A percentile compares a stretch with the other conserved stretches of the same genome.
Evolutionary conservation across 2,888 invertebrate species (phyloP).

Genomic region (Pollenia labialis): DNA sequence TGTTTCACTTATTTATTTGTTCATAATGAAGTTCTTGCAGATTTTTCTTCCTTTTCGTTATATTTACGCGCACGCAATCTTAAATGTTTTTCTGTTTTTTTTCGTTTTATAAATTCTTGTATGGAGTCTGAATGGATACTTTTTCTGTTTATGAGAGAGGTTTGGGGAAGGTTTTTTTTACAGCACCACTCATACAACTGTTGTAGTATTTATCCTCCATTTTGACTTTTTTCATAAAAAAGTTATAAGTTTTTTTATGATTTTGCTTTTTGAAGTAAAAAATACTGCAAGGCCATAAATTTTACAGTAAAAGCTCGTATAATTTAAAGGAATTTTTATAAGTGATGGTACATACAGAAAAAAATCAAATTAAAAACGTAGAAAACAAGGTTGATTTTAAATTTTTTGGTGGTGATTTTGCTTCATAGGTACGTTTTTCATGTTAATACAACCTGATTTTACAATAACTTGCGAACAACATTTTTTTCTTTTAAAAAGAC

Average conservation of each 20-base stretch:
- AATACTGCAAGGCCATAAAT: not conserved
- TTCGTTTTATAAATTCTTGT: not conserved
- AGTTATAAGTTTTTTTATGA: not conserved
- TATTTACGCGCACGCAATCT: slow-evolving; percentile 71
- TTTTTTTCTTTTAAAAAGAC: no score
- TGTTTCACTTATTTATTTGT: slow-evolving; percentile 72
- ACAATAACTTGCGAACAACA: no score
- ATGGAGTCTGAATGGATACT: slow-evolving; percentile 40
- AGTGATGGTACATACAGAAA: no score
- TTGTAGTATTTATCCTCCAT: slow-evolving; percentile 61
- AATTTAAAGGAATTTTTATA: not conserved
- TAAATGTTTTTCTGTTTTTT: slow-evolving; percentile 51
- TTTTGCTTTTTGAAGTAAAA: not conserved
- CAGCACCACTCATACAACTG: slow-evolving; percentile 60
- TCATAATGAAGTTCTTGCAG: slow-evolving; percentile 66
- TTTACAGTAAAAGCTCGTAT: not conserved
- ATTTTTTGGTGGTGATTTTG: no score
- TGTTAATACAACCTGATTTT: no score
- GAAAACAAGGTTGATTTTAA: no score
- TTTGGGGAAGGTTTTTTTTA: slow-evolving; percentile 32
- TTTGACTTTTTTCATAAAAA: slow-evolving; percentile 52
- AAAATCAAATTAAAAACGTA: no score
- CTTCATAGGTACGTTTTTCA: no score
- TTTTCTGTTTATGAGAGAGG: not conserved
- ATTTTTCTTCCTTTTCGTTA: slow-evolving; percentile 52